Evolutionary conservation across 2,797 vertebrate species (phyloP).

Genomic region (Sebastes dallii): DNA sequence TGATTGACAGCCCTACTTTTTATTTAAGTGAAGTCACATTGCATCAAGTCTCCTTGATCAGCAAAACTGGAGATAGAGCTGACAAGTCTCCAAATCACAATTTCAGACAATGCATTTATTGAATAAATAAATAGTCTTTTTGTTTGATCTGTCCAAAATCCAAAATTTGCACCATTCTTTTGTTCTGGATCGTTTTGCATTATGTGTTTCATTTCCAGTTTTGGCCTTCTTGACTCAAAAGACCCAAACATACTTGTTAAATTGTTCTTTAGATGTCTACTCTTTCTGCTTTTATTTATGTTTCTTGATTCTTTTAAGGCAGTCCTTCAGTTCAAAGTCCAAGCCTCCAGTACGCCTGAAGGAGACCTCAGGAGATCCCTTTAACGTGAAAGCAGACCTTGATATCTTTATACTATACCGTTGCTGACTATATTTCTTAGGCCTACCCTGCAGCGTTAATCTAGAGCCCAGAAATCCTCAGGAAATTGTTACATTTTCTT

Average conservation of each 20-base stretch:
- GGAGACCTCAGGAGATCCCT: slow-evolving; percentile 36
- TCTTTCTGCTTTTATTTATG: background rate
- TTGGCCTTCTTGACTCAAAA: background rate
- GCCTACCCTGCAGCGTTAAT: slow-evolving; percentile 8
- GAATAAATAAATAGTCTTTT: background rate
- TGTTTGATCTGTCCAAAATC: too few relatives aligned
- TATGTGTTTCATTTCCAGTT: background rate
- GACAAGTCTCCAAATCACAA: background rate
- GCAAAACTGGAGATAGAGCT: background rate
- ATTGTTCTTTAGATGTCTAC: background rate
- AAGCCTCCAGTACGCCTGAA: slow-evolving; percentile 35
- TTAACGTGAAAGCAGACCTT: slow-evolving; percentile 26
- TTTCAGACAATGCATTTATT: background rate
- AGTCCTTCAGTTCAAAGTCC: slow-evolving; percentile 35
- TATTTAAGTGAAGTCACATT: background rate
- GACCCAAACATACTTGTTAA: background rate
- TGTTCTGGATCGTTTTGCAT: background rate
- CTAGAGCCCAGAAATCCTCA: slow-evolving; percentile 8
- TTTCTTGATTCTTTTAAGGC: background rate
- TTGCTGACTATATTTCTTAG: slow-evolving; percentile 11
- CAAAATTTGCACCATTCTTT: background rate
- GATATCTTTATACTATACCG: slow-evolving; percentile 28
- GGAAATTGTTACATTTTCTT: slow-evolving; percentile 24
- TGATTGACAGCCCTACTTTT: too few relatives aligned
- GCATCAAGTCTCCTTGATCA: background rate